Conservation (phyloP, 2,797 vertebrate genomes). For the Chaetophractus vellerosus region DNA sequence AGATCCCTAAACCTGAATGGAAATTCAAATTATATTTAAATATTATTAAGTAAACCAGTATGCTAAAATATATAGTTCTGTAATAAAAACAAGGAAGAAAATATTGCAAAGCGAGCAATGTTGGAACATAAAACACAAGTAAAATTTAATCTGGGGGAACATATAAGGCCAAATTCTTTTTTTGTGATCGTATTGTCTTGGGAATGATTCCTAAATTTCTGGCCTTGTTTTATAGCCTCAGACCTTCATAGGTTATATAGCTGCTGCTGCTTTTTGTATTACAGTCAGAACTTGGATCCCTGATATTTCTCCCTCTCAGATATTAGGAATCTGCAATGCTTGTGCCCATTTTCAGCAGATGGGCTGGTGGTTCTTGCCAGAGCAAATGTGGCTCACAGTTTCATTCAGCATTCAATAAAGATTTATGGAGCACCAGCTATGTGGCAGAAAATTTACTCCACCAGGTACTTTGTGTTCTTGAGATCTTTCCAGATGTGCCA, state of each 20-base stretch:
- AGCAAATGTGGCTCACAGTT: neutral
- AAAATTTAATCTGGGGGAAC: neutral
- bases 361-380: neutral
- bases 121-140: neutral
- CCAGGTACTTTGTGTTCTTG: neutral
- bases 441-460: neutral
- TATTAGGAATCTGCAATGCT: conserved; percentile 12
- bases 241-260: neutral
- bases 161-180: neutral
- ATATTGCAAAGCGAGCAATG: neutral
- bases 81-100: conserved; percentile 24
- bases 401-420: conserved; percentile 34
- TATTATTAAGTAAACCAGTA: conserved; percentile 13
- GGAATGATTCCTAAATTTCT: conserved; percentile 36
- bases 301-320: conserved; percentile 5
- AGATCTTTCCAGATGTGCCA: neutral
- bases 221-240: neutral
- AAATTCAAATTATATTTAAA: conserved; percentile 29
- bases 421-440: neutral
- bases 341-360: neutral
- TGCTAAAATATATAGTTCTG: neutral
- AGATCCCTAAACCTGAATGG: neutral
- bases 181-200: neutral
- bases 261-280: conserved; percentile 33
- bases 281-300: neutral